Evolutionary conservation across 2,113 vertebrate species (phyloP).

Genomic region (Budorcas taxicolor): DNA sequence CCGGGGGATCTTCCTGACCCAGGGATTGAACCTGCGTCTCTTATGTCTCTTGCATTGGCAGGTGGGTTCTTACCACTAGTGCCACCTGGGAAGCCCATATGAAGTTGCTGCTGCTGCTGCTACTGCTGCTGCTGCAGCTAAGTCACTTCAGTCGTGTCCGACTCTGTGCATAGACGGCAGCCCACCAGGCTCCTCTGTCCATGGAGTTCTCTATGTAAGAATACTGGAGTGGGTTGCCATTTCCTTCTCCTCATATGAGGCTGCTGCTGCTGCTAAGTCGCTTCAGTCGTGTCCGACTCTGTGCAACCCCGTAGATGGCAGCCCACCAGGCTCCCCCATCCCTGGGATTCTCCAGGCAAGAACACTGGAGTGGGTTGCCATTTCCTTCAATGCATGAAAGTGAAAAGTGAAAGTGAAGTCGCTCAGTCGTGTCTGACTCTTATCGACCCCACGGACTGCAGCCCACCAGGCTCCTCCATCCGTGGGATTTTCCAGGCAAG

Average conservation of each 20-base stretch:
- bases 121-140: neutral
- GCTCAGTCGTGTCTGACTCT: neutral
- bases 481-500: neutral
- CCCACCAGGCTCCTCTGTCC: neutral
- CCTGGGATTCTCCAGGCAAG: neutral
- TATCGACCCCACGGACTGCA: neutral
- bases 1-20: neutral
- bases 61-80: neutral
- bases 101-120: neutral
- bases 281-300: neutral
- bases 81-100: neutral
- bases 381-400: neutral
- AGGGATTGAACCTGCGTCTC: neutral
- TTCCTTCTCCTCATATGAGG: neutral
- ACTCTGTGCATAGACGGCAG: neutral
- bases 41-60: neutral
- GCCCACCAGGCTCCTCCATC: neutral
- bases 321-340: neutral
- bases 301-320: fast-evolving
- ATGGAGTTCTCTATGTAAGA: neutral
- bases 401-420: neutral
- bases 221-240: neutral
- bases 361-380: neutral
- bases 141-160: fast-evolving
- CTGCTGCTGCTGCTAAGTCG: neutral